Base-by-base conservation (phyloP, 2,888 invertebrate genomes). In the Bugulina stolonifera region DNA sequence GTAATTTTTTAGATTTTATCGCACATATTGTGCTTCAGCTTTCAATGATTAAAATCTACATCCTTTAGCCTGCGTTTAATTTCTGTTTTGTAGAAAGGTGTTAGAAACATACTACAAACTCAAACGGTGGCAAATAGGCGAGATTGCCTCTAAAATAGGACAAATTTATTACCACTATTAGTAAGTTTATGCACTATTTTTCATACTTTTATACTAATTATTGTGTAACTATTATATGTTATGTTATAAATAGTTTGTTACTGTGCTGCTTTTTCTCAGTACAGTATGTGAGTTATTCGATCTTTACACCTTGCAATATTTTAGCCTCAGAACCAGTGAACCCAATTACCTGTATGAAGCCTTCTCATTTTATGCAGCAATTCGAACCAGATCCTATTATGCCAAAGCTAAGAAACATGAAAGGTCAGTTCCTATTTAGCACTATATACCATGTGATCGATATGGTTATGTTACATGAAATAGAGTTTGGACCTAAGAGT, bases 161-260 rank as follows among this genome's bases (percentile, higher is more conserved):
- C 97, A 97, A 86, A 90, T 97, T 35, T 97, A 97, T 86, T 97
- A 97, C 85, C 96, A 96, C 86, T 97, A 96, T 86, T 97, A 97
- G 93, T 94, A 87, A 90, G 64, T 32, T 25, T 3, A 23, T n/a
- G 22, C 18, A 57, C 14, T 14, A 14, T 52, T 22, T 52, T 52
- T 52, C 10, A 52, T 52, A 52, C 14, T 52, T 52, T 52, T 52
- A 52, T 10, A 14, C 52, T 10, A 52, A n/a, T n/a, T n/a, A n/a
- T n/a, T n/a, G n/a, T n/a, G n/a, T n/a, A n/a, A n/a, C n/a, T n/a
- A n/a, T n/a, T n/a, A n/a, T n/a, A n/a, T n/a, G n/a, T n/a, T n/a
- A n/a, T n/a, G n/a, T n/a, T n/a, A n/a, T n/a, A n/a, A n/a, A n/a
- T n/a, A n/a, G n/a, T n/a, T n/a, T n/a, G n/a, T n/a, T n/a, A n/a